These are phyloP conservation scores for Dendrolimus houi DNA, from an alignment of 2,888 invertebrate species.

Conservation along the genomic window DNA sequence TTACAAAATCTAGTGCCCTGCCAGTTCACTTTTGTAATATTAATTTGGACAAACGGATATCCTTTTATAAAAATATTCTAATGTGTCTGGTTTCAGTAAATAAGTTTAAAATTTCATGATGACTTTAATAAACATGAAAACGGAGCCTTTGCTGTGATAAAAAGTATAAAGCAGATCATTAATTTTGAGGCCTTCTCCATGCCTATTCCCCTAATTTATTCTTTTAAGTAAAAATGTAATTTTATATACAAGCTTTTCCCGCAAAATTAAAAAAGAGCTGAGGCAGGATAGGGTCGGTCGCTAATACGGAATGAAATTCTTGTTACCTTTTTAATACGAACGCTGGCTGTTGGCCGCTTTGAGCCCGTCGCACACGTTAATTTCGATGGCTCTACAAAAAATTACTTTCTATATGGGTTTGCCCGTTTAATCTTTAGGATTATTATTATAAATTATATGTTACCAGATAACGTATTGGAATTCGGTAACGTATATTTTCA, in stretches of 20 bases:
- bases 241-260: not conserved
- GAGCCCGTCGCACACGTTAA: not conserved
- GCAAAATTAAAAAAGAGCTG: not conserved
- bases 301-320: not conserved
- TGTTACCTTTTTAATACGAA: not conserved
- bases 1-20: too few species aligned
- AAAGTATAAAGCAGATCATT: constrained; percentile 3
- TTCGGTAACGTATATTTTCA: too few species aligned
- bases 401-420: not conserved
- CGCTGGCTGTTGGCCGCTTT: not conserved
- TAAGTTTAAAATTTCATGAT: too few species aligned
- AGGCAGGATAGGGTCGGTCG: not conserved
- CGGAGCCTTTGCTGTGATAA: constrained; percentile 1
- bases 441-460: too few species aligned
- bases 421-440: not conserved
- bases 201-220: not conserved
- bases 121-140: not conserved
- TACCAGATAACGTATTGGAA: too few species aligned
- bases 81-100: too few species aligned
- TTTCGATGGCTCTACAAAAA: not conserved
- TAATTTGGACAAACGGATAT: too few species aligned
- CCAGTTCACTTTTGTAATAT: too few species aligned
- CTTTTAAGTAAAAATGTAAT: not conserved
- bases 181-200: not conserved
- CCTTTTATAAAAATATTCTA: too few species aligned